Conservation (phyloP, 2,888 invertebrate species). For the Protula sp. region DNA sequence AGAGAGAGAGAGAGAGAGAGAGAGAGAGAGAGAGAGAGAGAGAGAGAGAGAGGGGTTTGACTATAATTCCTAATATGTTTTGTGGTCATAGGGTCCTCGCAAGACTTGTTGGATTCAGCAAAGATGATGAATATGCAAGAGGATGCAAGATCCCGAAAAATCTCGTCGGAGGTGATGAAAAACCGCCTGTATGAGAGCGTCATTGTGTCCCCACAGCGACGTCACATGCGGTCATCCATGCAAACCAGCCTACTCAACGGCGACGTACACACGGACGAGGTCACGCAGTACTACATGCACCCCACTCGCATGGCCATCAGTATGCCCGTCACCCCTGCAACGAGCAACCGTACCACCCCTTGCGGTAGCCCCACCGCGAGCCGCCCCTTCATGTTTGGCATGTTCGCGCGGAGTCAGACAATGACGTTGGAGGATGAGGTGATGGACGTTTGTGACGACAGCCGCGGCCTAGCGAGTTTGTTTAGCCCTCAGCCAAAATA, state of each 20-base stretch:
- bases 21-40: too few species aligned
- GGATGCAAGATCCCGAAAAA: conserved; percentile 20
- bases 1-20: too few species aligned
- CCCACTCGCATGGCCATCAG: conserved; percentile 19
- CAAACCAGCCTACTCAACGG: neutral
- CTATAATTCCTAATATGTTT: neutral
- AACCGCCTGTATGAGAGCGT: conserved; percentile 25
- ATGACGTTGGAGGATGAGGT: conserved; percentile 7
- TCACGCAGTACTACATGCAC: neutral
- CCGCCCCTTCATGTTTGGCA: conserved; percentile 15
- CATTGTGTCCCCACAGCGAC: conserved; percentile 12
- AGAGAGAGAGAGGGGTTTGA: too few species aligned
- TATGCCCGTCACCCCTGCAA: conserved; percentile 24
- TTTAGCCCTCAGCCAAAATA: conserved; percentile 23
- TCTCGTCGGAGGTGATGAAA: conserved; percentile 26
- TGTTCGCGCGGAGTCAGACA: conserved; percentile 18
- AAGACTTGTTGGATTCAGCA: conserved; percentile 17
- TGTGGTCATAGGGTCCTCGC: conserved; percentile 11
- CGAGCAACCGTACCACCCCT: conserved; percentile 17
- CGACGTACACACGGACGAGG: neutral
- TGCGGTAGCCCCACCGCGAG: conserved; percentile 17
- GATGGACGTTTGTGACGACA: neutral
- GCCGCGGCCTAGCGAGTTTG: conserved; percentile 19
- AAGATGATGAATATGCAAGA: conserved; percentile 23
- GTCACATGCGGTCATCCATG: conserved; percentile 1